Evolutionary conservation across 2,113 vertebrate species (phyloP), one percentile per base, ranked within the genome.

Genomic region (Microtus richardsoni): DNA sequence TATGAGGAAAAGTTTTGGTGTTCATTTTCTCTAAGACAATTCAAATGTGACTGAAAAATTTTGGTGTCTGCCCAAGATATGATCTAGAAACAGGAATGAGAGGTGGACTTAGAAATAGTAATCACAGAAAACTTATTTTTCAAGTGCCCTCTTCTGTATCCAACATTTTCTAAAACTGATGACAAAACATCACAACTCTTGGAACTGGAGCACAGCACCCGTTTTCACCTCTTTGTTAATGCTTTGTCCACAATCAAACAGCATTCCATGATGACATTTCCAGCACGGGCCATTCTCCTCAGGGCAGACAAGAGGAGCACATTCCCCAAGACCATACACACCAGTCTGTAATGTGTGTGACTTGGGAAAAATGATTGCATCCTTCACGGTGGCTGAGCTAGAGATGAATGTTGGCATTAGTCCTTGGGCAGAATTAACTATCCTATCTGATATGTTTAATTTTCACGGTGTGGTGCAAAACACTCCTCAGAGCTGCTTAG

Each of bases 111-210:
- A 85, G 58, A 91, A 66, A 22, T 7, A 79, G 14, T 33, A 70
- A 64, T 58, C 41, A 68, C 49, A 91, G 75, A 75, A 94, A 95
- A 89, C 83, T 30, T 71, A 91, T 89, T 91, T 96, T 49, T 24
- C 39, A 17, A 47, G 21, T 30, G 30, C 2, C 52, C 2, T 70
- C 26, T 90, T 93, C 52, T 90, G 36, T 80, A 24, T 71, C 36
- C 52, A 54, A 8, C 17, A 39, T 95, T 90, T 94, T 68, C 26
- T 44, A 58, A 93, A 95, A 86, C 39, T 89, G 33, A 74, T 71
- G 66, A 54, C 0, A 82, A 89, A 88, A 68, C 58, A 68, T 36
- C 54, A 41, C 84, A 62, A 24, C 41, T 83, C 58, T n/a, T 47
- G n/a, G 44, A 80, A 75, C 66, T 90, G 52, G 44, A 26, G 62